These are phyloP conservation scores for Julus scandinavius DNA, from an alignment of 2,888 invertebrate species.

Conservation along the genomic window DNA sequence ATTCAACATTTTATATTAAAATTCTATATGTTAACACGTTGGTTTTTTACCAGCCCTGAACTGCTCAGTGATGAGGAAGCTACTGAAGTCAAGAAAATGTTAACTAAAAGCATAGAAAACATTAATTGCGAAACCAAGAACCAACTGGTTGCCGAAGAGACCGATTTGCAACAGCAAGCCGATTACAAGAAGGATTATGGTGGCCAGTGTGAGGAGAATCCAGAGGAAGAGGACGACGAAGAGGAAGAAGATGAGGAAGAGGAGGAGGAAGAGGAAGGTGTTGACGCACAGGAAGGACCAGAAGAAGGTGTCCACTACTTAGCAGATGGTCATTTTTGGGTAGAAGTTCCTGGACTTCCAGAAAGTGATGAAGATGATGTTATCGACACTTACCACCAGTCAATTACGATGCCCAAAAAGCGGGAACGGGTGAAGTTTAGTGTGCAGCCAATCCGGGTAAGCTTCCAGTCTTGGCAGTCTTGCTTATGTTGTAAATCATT, in stretches of 20 bases:
- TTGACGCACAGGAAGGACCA: slow-evolving; percentile 65
- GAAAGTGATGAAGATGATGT: slow-evolving; percentile 79
- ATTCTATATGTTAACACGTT: background rate
- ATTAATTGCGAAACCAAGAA: slow-evolving; percentile 41
- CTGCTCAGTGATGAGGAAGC: slow-evolving; percentile 79
- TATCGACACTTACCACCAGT: slow-evolving; percentile 51
- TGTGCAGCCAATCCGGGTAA: slow-evolving; percentile 78
- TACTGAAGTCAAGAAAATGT: slow-evolving; percentile 81
- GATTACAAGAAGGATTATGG: slow-evolving; percentile 59
- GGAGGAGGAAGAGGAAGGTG: slow-evolving; percentile 67
- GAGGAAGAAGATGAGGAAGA: slow-evolving; percentile 60
- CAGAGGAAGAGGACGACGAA: slow-evolving; percentile 52
- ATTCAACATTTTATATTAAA: background rate
- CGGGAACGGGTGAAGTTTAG: slow-evolving; percentile 74
- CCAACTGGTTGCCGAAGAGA: slow-evolving; percentile 62
- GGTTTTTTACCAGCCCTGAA: slow-evolving; percentile 53
- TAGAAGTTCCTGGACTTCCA: slow-evolving; percentile 75
- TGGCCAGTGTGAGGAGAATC: slow-evolving; percentile 52
- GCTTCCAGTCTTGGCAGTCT: background rate
- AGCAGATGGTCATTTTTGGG: slow-evolving; percentile 93
- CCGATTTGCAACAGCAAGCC: slow-evolving; percentile 60
- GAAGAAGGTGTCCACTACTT: slow-evolving; percentile 75
- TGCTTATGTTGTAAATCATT: background rate
- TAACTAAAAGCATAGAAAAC: slow-evolving; percentile 68
- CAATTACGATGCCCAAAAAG: slow-evolving; percentile 55